Evolutionary conservation across 2,797 vertebrate species (phyloP), one percentile per base, ranked within the genome.

Genomic region (Clarias laeviceps): DNA sequence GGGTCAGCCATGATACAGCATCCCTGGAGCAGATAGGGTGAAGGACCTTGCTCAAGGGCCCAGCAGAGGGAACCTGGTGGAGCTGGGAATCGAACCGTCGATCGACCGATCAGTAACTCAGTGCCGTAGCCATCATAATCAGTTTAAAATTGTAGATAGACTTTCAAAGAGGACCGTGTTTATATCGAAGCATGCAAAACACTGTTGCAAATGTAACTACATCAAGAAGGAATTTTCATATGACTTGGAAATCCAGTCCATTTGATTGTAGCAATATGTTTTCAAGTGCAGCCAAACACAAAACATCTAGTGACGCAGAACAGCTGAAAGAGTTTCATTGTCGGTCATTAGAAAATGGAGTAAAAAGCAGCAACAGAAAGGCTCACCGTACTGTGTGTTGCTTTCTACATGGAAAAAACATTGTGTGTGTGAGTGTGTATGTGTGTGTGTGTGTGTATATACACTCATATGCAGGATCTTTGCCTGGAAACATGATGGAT

Each of bases 331-430:
- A 27, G 5, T 54, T n/a, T 73, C 24, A 54, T 0, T 74, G 45
- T 18, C 6, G 69, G 45, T 54, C 14, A 2, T 50, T 27, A 7
- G 2, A 6, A 50, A 54, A 50, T 74, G 45, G n/a, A 24, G 24
- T 15, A 45, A 50, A 73, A 4, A 45, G 37, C 3, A 50, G 40
- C 40, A 24, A 74, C 3, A 56, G 29, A 84, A 64, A 0, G 32
- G 73, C 79, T 59, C 40, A 70, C 70, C 70, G 64, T 78, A 62
- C 65, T 85, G 29, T 59, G 11, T 34, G 68, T 37, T 78, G 57
- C 56, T 64, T 85, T 82, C 70, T 61, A 74, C 57, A 66, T 66
- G 73, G 15, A n/a, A n/a, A 37, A 37, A 40, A 22, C 22, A 22
- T 82, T 9, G 78, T 45, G 65, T 82, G 59, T 34, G 64, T 56